Evolutionary conservation across 1,140 invertebrate genomes (phyloP), one percentile per base, ranked within the genome.

Genomic region (Tenebrio molitor): DNA sequence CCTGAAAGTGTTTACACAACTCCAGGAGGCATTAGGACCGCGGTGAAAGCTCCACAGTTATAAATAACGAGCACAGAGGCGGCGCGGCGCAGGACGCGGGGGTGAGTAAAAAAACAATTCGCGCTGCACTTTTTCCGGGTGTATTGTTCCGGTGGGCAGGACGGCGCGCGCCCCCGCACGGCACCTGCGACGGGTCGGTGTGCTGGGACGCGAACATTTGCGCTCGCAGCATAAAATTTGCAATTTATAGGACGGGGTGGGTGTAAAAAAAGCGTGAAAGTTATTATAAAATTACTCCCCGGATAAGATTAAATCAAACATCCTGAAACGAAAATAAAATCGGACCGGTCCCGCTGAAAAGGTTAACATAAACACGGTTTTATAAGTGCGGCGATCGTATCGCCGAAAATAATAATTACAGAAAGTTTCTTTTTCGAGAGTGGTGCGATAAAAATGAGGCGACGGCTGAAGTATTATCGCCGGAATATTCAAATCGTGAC

Each of bases 341-440:
- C 36, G 5, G 12, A 39, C 2, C 12, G 12, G 36, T n/a, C 16
- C 25, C 50, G 12, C 4, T 29, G 6, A 25, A n/a, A 58, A 58
- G 25, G 25, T 29, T 29, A 29, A 58, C 23, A 58, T 58, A 58
- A 58, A 58, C 50, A 58, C 23, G 50, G 29, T 58, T 58, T 58
- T 58, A 58, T 58, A 58, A 53, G 29, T 58, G 14, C 50, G 21
- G 10, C 21, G 50, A 58, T 58, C 8, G 10, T 58, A 58, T 58
- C 50, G 12, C 7, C 12, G 23, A 58, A 58, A 58, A 58, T 58
- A 58, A 58, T 58, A 29, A 58, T 58, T 58, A 29, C 21, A 58
- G 29, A 58, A 29, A 58, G 50, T 5, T 8, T 4, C 25, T 29
- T 4, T 4, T 39, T 39, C n/a, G 5, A 39, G 36, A 39, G 5